A percentile compares a stretch with the other conserved stretches of the same genome.
These are phyloP conservation scores for Drosophila fuyamai DNA, from an alignment of 1,140 invertebrate species.

Conservation along the genomic window DNA sequence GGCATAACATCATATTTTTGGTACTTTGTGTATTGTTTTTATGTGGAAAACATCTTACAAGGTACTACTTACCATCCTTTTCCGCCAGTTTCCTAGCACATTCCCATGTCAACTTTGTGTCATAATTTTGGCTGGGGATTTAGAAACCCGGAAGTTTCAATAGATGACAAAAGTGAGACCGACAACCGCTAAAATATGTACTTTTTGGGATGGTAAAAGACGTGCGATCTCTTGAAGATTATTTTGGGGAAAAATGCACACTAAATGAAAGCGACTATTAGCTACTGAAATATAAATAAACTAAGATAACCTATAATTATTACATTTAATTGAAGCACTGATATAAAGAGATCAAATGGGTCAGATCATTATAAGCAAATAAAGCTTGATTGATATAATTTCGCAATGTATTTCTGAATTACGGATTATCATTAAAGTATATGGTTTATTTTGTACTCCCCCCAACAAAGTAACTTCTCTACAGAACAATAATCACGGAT, in stretches of 20 bases:
- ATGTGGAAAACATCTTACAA: constrained; percentile 12
- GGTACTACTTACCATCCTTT: constrained; percentile 1
- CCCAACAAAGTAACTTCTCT: background rate
- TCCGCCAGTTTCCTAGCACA: background rate
- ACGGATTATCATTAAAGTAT: background rate
- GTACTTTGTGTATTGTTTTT: constrained; percentile 31
- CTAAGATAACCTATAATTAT: background rate
- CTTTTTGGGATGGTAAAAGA: background rate
- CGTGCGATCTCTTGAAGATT: constrained; percentile 1
- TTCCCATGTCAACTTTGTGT: constrained; percentile 14
- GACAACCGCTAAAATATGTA: background rate
- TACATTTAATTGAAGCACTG: background rate
- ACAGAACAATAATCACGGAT: background rate
- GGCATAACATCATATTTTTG: constrained; percentile 16
- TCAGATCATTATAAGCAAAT: background rate
- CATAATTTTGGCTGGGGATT: constrained; percentile 4
- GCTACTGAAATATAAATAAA: background rate
- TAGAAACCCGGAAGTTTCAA: constrained; percentile 61
- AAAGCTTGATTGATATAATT: constrained; percentile 2
- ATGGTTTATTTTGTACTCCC: background rate
- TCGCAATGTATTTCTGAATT: background rate
- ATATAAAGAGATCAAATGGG: background rate
- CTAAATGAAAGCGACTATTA: background rate
- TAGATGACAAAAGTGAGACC: constrained; percentile 20
- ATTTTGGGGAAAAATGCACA: background rate